Evolutionary conservation across 2,797 vertebrate species (phyloP).

Genomic region (Hydrocynus forskahlii): DNA sequence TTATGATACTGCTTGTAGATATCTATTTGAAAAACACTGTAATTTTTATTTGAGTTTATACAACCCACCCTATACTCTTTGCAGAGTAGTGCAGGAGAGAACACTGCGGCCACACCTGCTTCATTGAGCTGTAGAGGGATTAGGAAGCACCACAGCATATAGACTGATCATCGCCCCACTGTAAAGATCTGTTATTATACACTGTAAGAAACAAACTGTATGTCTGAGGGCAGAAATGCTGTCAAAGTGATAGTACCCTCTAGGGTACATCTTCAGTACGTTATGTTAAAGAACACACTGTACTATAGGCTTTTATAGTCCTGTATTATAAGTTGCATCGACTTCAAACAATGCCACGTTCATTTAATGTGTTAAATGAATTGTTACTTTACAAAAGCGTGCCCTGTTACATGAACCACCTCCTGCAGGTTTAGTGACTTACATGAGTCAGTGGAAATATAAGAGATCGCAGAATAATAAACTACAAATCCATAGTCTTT

Average conservation of each 20-base stretch:
- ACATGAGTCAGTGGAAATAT: neutral
- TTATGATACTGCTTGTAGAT: too few relatives aligned
- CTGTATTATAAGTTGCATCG: too few relatives aligned
- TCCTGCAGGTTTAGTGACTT: neutral
- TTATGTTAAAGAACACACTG: neutral
- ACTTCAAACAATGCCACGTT: neutral
- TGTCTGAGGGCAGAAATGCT: too few relatives aligned
- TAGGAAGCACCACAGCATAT: neutral
- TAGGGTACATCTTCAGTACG: too few relatives aligned
- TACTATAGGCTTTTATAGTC: too few relatives aligned
- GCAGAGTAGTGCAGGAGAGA: conserved; percentile 28
- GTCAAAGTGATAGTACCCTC: too few relatives aligned
- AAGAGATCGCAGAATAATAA: conserved; percentile 1
- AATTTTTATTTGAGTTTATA: too few relatives aligned
- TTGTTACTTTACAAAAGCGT: neutral
- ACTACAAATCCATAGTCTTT: conserved; percentile 28
- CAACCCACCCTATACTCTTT: neutral
- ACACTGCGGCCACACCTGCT: neutral
- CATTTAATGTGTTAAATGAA: neutral
- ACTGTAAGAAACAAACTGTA: too few relatives aligned
- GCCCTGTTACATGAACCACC: neutral
- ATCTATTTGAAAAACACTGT: too few relatives aligned
- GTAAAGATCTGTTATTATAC: neutral
- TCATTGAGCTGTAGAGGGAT: neutral
- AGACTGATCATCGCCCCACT: neutral